These are phyloP conservation scores for Cremastinae sp. DNA, from an alignment of 2,888 invertebrate species.

Conservation along the genomic window DNA sequence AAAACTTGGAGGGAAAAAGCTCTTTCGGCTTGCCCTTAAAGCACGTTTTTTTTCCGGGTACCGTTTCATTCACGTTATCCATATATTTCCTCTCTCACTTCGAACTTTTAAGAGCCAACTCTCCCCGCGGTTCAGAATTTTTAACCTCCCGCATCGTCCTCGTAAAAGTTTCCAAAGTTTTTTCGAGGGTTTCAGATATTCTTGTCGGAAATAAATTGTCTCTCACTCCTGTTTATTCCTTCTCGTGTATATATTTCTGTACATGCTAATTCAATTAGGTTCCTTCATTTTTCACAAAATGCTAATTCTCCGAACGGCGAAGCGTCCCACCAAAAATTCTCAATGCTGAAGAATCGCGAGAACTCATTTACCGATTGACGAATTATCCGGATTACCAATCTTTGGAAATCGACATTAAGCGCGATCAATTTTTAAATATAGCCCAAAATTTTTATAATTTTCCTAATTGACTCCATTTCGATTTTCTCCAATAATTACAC, in stretches of 20 bases:
- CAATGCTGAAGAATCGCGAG: background rate
- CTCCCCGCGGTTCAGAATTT: constrained; percentile 74
- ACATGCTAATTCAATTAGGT: background rate
- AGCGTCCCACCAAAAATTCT: too few relatives aligned
- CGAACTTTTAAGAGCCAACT: constrained; percentile 74
- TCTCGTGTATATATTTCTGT: background rate
- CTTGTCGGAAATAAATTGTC: constrained; percentile 22
- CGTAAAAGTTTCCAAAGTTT: constrained; percentile 51
- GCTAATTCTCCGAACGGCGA: too few relatives aligned
- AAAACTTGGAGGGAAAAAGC: constrained; percentile 44
- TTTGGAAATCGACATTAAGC: constrained; percentile 38
- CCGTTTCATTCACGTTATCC: constrained; percentile 22
- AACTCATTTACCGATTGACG: constrained; percentile 20
- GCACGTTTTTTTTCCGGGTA: too few relatives aligned
- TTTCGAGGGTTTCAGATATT: constrained; percentile 5
- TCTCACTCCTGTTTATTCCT: background rate
- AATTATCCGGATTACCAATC: constrained; percentile 54
- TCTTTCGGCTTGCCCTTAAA: too few relatives aligned
- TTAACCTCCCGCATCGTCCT: constrained; percentile 71
- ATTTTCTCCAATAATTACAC: background rate
- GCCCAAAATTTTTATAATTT: background rate
- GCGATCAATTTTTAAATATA: constrained; percentile 14
- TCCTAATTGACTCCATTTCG: background rate
- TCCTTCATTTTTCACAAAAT: too few relatives aligned
- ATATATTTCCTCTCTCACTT: constrained; percentile 55